Evolutionary conservation across 2,797 vertebrate genomes (phyloP).

Genomic region (Galaxias olidus): DNA sequence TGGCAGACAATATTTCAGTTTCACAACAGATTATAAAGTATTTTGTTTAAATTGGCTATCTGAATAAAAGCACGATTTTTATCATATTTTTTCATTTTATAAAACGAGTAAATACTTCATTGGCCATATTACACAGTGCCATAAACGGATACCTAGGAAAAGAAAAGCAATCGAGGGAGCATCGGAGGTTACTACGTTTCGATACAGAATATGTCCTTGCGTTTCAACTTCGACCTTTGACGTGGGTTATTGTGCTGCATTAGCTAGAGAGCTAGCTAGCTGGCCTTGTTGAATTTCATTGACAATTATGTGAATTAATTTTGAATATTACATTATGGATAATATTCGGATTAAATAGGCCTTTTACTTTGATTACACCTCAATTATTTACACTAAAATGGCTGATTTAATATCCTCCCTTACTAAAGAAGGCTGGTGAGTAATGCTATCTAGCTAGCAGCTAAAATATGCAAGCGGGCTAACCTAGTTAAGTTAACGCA

Average conservation of each 20-base stretch:
- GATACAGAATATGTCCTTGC: too few relatives aligned
- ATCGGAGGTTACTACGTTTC: too few relatives aligned
- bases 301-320: constrained; percentile 21
- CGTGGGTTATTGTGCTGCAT: background rate
- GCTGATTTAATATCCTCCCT: constrained; percentile 68
- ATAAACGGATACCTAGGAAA: too few relatives aligned
- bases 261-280: constrained; percentile 3
- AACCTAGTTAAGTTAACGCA: background rate
- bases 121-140: too few relatives aligned
- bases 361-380: constrained; percentile 17
- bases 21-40: too few relatives aligned
- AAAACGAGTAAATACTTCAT: too few relatives aligned
- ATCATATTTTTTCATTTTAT: too few relatives aligned
- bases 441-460: constrained; percentile 40
- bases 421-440: constrained; percentile 81
- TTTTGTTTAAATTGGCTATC: too few relatives aligned
- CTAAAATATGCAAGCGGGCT: constrained; percentile 47
- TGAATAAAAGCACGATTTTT: too few relatives aligned
- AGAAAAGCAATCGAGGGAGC: too few relatives aligned
- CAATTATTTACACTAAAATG: constrained; percentile 63
- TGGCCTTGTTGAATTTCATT: constrained; percentile 30
- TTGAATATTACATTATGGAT: constrained; percentile 13
- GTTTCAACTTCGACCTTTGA: too few relatives aligned
- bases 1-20: too few relatives aligned
- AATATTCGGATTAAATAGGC: background rate